Conservation (phyloP, 2,113 vertebrate species). For the Cololabis saira region DNA sequence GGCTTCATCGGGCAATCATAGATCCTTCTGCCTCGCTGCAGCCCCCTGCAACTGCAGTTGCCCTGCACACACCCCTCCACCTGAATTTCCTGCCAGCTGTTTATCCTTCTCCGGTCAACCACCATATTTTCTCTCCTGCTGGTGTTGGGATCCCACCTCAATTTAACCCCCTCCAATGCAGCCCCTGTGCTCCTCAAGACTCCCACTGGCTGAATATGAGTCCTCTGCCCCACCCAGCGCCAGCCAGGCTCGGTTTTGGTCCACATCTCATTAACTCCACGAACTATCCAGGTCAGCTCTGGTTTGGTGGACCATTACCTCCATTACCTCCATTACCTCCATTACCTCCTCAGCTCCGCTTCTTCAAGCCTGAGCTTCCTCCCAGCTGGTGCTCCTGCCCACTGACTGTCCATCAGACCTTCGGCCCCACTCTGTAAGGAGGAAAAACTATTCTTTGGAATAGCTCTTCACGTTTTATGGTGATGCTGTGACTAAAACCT, state of each 20-base stretch:
- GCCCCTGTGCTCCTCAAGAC: background rate
- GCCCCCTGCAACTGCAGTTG: background rate
- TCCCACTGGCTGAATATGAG: background rate
- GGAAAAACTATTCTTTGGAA: too few species aligned
- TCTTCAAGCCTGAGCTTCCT: rapidly evolving
- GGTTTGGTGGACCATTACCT: background rate
- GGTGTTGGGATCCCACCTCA: background rate
- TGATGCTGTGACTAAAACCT: background rate
- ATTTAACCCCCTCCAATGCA: rapidly evolving
- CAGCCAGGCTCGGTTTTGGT: background rate
- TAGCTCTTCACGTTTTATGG: background rate
- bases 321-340: too few species aligned
- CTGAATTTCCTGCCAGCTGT: background rate
- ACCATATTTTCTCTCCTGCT: background rate
- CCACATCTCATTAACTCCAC: background rate
- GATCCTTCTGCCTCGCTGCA: rapidly evolving
- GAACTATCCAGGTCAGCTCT: background rate
- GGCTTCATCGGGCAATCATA: background rate
- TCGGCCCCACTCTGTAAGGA: constrained; percentile 11
- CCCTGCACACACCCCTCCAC: background rate
- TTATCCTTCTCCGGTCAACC: background rate
- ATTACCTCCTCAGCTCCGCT: rapidly evolving
- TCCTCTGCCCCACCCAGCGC: rapidly evolving
- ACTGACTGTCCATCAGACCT: rapidly evolving
- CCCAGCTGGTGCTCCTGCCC: background rate